Percentiles rank a stretch among this genome's conserved stretches.
Conservation (phyloP, 64 coral and sea anemone genomes). For the Stichodactyla mertensii region DNA sequence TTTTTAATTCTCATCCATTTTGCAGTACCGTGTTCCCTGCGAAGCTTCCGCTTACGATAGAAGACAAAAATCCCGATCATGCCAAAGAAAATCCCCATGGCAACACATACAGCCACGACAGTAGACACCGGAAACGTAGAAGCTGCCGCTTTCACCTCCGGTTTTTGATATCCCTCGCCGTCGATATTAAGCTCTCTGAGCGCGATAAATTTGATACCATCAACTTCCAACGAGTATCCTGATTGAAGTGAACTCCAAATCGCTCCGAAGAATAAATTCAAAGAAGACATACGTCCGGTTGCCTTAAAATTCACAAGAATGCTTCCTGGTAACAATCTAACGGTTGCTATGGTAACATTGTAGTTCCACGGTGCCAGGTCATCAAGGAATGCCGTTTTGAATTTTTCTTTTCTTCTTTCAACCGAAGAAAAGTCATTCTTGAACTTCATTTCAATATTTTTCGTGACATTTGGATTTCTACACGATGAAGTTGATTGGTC, state of each 20-base stretch:
- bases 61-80: neutral
- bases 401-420: slow-evolving; percentile 25
- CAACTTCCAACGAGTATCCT: slow-evolving; percentile 24
- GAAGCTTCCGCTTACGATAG: neutral
- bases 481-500: slow-evolving; percentile 40
- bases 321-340: slow-evolving; percentile 40
- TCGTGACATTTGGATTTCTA: slow-evolving; percentile 40
- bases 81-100: slow-evolving; percentile 2
- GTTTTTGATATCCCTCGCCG: slow-evolving; percentile 23
- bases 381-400: slow-evolving; percentile 2
- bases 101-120: slow-evolving; percentile 27
- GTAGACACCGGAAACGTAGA: slow-evolving; percentile 35
- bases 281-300: slow-evolving; percentile 18
- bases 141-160: neutral
- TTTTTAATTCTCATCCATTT: slow-evolving; percentile 51
- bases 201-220: slow-evolving; percentile 27
- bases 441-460: slow-evolving; percentile 41
- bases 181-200: slow-evolving; percentile 26
- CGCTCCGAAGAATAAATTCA: slow-evolving; percentile 24
- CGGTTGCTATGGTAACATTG: slow-evolving; percentile 22
- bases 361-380: slow-evolving; percentile 3
- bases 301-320: slow-evolving; percentile 46
- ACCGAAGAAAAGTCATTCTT: slow-evolving; percentile 38
- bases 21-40: neutral
- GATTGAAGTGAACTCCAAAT: slow-evolving; percentile 45